A percentile compares a stretch with the other conserved stretches of the same genome.
phyloP scores from a whole-genome alignment of 2,797 vertebrate genomes.

The Trachurus trachurus region DNA sequence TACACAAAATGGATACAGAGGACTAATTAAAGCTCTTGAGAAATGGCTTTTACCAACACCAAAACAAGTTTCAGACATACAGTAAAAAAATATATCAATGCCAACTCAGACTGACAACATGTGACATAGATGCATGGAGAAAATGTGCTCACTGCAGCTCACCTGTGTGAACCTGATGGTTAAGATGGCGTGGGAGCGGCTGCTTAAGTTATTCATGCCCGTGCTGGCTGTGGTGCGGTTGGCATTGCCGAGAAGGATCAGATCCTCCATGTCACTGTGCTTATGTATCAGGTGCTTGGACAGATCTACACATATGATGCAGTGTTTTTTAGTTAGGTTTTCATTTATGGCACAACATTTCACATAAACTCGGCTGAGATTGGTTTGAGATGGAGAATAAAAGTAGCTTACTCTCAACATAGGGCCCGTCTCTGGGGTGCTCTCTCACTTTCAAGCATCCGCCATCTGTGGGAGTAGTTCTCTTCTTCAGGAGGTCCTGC shows the following conservation, averaged over 20 bases:
- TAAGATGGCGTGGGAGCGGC: slow-evolving; percentile 95
- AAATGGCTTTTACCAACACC: slow-evolving; percentile 35
- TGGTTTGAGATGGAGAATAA: neutral
- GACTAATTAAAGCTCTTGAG: slow-evolving; percentile 54
- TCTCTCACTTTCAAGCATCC: slow-evolving; percentile 92
- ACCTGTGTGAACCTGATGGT: slow-evolving; percentile 96
- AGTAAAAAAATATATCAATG: slow-evolving; percentile 6
- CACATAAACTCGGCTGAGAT: neutral
- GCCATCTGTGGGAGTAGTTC: slow-evolving; percentile 86
- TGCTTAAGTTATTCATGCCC: slow-evolving; percentile 94
- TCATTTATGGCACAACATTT: neutral
- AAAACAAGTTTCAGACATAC: slow-evolving; percentile 4
- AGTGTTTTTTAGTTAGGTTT: slow-evolving; percentile 25
- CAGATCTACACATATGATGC: slow-evolving; percentile 84
- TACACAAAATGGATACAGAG: slow-evolving; percentile 42
- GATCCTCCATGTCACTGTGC: slow-evolving; percentile 91
- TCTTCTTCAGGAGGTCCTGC: slow-evolving; percentile 92
- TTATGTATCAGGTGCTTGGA: slow-evolving; percentile 94
- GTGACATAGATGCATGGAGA: neutral
- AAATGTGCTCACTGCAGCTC: neutral
- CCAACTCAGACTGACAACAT: neutral
- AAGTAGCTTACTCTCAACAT: slow-evolving; percentile 91
- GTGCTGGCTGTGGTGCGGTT: slow-evolving; percentile 92
- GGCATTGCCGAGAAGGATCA: slow-evolving; percentile 91
- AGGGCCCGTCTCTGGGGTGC: slow-evolving; percentile 94